Conservation (phyloP, 2,888 invertebrate genomes). For the Calliphora vomitoria region DNA sequence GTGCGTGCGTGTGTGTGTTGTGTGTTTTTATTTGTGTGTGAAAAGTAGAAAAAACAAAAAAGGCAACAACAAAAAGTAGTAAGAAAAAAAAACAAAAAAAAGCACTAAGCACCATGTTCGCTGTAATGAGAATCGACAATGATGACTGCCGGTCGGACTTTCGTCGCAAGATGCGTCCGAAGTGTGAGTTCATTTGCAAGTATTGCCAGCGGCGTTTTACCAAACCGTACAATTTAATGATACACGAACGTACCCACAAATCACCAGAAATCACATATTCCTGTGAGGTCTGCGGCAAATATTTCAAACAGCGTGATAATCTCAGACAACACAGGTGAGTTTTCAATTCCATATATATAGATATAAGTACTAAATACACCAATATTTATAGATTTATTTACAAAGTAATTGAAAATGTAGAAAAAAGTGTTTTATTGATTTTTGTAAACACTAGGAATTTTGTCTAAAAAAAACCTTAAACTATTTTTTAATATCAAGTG, state of each 20-base stretch:
- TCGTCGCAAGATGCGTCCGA: slow-evolving; percentile 94
- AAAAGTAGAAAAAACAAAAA: slow-evolving; percentile 47
- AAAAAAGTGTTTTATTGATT: too few species aligned
- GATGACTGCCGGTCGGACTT: slow-evolving; percentile 94
- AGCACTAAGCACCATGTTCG: slow-evolving; percentile 88
- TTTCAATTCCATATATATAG: background rate
- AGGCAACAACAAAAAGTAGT: slow-evolving; percentile 45
- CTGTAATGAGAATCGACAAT: slow-evolving; percentile 95
- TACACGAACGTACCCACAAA: slow-evolving; percentile 99
- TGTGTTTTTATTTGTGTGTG: slow-evolving; percentile 27
- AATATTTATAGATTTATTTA: too few species aligned
- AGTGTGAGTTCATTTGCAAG: slow-evolving; percentile 99
- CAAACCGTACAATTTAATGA: slow-evolving; percentile 99
- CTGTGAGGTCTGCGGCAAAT: slow-evolving; percentile 99
- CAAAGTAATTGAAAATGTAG: too few species aligned
- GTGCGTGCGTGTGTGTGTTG: background rate
- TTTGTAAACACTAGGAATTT: too few species aligned
- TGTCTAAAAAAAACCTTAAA: too few species aligned
- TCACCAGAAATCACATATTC: slow-evolving; percentile 98
- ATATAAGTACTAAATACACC: too few species aligned
- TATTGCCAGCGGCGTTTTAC: slow-evolving; percentile 99
- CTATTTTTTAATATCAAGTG: too few species aligned
- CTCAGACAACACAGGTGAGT: slow-evolving; percentile 96
- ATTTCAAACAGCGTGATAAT: slow-evolving; percentile 98
- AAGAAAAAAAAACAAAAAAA: slow-evolving; percentile 63